phyloP scores from a whole-genome alignment of 92 coral and sea anemone genomes.

The Meandrina meandrites region DNA sequence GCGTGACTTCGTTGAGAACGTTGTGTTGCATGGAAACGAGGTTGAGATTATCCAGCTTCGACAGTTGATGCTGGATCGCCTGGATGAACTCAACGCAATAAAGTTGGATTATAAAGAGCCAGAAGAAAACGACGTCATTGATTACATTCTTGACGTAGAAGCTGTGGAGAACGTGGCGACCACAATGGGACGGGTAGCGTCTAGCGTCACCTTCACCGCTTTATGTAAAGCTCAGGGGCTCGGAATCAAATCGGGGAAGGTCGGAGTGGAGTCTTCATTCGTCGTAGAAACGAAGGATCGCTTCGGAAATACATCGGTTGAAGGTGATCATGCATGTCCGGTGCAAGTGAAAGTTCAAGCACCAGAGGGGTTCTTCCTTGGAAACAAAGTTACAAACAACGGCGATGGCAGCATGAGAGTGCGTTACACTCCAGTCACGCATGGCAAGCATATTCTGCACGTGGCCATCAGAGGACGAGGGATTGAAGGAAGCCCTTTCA shows the following conservation, averaged over 20 bases:
- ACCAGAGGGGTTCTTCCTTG: constrained; percentile 88
- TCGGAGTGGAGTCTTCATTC: constrained; percentile 84
- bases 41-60: constrained; percentile 87
- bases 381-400: constrained; percentile 82
- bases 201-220: constrained; percentile 79
- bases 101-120: constrained; percentile 87
- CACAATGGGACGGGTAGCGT: constrained; percentile 76
- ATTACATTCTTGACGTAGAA: constrained; percentile 69
- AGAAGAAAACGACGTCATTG: constrained; percentile 86
- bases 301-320: constrained; percentile 75
- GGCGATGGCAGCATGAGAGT: constrained; percentile 77
- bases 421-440: constrained; percentile 91
- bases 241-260: constrained; percentile 83
- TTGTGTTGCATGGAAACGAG: constrained; percentile 89
- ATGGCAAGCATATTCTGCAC: constrained; percentile 69
- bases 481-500: constrained; percentile 78
- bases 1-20: constrained; percentile 94
- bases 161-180: constrained; percentile 74
- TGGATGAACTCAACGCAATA: constrained; percentile 70
- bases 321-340: constrained; percentile 77
- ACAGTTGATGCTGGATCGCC: constrained; percentile 74
- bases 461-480: constrained; percentile 74
- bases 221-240: constrained; percentile 68
- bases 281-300: constrained; percentile 75
- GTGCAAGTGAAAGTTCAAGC: constrained; percentile 81